Evolutionary conservation across 2,113 vertebrate genomes (phyloP), one percentile per base, ranked within the genome.

Genomic region (Ailurus styani): DNA sequence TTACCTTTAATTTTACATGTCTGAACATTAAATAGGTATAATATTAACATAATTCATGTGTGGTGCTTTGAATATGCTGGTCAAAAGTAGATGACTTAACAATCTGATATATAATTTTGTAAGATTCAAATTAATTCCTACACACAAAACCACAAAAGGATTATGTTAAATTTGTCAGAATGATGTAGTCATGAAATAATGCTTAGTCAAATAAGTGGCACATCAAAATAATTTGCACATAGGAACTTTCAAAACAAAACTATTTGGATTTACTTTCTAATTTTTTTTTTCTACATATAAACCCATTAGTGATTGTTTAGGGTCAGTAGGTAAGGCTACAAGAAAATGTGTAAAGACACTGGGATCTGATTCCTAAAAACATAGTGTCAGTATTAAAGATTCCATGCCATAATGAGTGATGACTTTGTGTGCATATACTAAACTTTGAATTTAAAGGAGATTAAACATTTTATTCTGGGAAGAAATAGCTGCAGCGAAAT

Each of bases 131-230:
- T 89, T 57, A 79, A 87, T 84, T n/a, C 15, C 25, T 95, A 79
- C 3, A 82, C 9, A 94, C 2, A 84, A 97, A 96, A 85, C 75
- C 87, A 98, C 94, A 95, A 85, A 93, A 90, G 79, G 50, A 95
- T 96, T 97, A 95, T 96, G 84, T 96, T 97, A 95, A 97, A 96
- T 96, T 93, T 91, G 17, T 95, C 40, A 64, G 27, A 64, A 93
- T 75, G 42, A 87, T 93, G 25, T 60, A 91, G 54, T 92, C 40
- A 55, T 96, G 77, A 93, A 87, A 89, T 86, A 93, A 97, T 94
- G 47, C 7, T 91, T 96, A 92, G 40, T 96, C 78, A 96, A 95
- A 64, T 81, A 94, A 83, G 91, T 93, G 96, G 47, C 82, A 96
- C 34, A 66, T 91, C 31, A 54, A 97, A 78, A 91, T 86, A 93